Percentiles rank a stretch among this genome's conserved stretches.
These are phyloP conservation scores for Clarias platycephalus DNA, from an alignment of 2,797 vertebrate species.

Conservation along the genomic window DNA sequence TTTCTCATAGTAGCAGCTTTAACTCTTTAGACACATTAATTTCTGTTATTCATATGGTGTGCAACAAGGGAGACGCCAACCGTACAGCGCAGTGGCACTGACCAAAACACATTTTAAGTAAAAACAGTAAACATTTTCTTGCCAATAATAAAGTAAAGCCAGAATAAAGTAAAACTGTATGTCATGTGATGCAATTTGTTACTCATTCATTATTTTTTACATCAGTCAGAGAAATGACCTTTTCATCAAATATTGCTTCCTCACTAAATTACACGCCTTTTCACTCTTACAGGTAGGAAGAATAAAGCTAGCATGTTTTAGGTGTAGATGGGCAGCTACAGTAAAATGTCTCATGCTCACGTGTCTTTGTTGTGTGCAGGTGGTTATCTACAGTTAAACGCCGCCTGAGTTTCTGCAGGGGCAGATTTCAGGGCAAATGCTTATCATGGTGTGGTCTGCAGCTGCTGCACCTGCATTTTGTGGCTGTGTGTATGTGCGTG, in stretches of 20 bases:
- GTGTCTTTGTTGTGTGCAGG: neutral
- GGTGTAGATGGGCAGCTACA: neutral
- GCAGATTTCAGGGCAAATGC: conserved; percentile 14
- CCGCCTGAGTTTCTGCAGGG: neutral
- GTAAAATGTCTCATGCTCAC: neutral
- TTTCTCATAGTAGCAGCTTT: too few relatives aligned
- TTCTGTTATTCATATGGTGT: neutral
- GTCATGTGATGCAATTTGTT: neutral
- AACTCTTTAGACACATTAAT: too few relatives aligned
- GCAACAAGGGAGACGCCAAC: neutral
- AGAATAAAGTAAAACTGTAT: neutral
- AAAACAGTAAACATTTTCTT: neutral
- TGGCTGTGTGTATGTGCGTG: neutral
- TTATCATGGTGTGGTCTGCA: conserved; percentile 10
- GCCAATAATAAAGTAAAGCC: neutral
- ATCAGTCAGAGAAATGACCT: conserved; percentile 11
- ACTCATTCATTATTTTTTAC: conserved; percentile 5
- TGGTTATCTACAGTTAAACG: neutral
- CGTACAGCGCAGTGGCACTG: neutral
- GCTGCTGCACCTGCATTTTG: conserved; percentile 9
- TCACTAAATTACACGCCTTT: neutral
- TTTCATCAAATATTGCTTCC: neutral
- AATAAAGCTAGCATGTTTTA: neutral
- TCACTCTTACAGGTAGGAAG: neutral
- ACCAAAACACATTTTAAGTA: neutral